phyloP scores from a whole-genome alignment of 2,797 vertebrate genomes.

The Tadarida brasiliensis region DNA sequence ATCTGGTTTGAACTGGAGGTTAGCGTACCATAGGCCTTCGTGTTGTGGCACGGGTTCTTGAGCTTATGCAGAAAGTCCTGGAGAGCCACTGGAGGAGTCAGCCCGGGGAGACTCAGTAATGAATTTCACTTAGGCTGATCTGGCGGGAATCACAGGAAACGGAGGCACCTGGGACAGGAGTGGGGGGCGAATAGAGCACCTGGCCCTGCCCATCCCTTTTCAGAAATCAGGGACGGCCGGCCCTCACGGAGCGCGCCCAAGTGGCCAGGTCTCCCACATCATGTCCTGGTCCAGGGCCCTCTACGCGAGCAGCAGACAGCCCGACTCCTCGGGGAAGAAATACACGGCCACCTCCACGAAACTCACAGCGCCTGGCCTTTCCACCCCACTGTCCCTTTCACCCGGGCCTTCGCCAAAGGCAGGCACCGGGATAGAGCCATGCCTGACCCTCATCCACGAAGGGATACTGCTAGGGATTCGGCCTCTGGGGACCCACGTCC shows the following conservation, averaged over 20 bases:
- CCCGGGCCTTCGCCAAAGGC: neutral
- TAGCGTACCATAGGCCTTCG: neutral
- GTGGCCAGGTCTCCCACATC: conserved; percentile 53
- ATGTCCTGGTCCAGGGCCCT: neutral
- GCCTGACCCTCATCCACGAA: fast-evolving
- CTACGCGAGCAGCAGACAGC: neutral
- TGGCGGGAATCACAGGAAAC: neutral
- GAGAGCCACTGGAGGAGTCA: neutral
- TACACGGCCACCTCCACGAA: neutral
- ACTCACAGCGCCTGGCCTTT: neutral
- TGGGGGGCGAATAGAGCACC: neutral
- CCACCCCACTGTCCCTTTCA: too few relatives aligned
- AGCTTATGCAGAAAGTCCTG: neutral
- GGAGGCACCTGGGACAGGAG: neutral
- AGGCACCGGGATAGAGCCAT: fast-evolving
- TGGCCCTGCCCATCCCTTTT: neutral
- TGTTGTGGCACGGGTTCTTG: neutral
- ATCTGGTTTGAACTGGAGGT: neutral
- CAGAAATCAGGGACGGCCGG: neutral
- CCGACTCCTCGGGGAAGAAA: neutral
- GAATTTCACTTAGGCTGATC: neutral
- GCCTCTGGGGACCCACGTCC: fast-evolving
- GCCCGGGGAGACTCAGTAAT: neutral
- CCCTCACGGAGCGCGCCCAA: conserved; percentile 69
- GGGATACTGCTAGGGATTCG: fast-evolving